Conservation (phyloP, 92 coral and sea anemone species). For the Bergia sp. region DNA sequence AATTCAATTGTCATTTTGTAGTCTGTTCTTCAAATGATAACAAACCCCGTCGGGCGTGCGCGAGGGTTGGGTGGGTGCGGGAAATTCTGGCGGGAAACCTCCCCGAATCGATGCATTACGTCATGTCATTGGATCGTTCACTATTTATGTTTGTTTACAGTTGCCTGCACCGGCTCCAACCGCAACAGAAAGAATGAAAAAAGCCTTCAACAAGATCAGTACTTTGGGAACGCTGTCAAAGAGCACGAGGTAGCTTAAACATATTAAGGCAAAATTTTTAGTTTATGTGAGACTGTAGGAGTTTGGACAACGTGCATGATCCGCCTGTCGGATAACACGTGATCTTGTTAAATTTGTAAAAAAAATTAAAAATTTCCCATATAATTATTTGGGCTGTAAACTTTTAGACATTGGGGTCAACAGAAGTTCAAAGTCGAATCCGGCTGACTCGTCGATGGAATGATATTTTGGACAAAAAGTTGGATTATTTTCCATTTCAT, state of each 20-base stretch:
- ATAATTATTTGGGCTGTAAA: not conserved
- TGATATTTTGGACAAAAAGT: not conserved
- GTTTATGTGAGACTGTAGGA: not conserved
- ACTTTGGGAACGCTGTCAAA: conserved; percentile 76
- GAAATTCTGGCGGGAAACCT: conserved; percentile 14
- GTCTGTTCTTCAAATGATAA: not conserved
- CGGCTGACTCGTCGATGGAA: not conserved
- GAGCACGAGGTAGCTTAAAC: conserved; percentile 67
- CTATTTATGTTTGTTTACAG: conserved; percentile 30
- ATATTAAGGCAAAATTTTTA: not conserved
- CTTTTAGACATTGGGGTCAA: not conserved
- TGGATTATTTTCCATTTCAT: not conserved
- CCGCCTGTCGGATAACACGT: not conserved
- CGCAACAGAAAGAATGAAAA: conserved; percentile 78
- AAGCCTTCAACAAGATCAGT: conserved; percentile 80
- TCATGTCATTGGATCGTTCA: conserved; percentile 22
- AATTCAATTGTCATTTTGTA: not conserved
- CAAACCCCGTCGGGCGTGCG: not conserved
- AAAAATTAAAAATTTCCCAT: no score
- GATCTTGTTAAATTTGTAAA: not conserved
- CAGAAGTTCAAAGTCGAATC: not conserved
- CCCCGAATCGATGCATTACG: conserved; percentile 12
- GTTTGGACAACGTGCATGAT: not conserved
- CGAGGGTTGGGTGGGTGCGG: conserved; percentile 27
- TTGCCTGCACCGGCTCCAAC: conserved; percentile 61